Base-by-base conservation (phyloP, 2,797 vertebrate species). In the Ara ararauna region DNA sequence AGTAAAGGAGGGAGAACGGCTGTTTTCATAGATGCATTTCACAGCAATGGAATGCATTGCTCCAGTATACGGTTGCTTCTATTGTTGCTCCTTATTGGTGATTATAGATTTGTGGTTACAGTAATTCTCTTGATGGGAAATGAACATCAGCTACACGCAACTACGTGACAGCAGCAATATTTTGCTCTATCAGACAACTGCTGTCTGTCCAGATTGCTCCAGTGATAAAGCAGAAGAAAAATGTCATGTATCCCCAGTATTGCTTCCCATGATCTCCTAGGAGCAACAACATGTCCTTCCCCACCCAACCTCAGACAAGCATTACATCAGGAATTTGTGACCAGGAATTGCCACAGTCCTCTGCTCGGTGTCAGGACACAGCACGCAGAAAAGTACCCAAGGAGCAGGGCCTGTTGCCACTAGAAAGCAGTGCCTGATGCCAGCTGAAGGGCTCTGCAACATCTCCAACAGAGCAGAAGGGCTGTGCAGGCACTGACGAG, bases 261-360 rank as follows among this genome's bases (percentile, higher is more conserved):
- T 1, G 3, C 40, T 70, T 47, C 54, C 3, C 1, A 44, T 84
- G 60, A 51, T 70, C 74, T 88, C 67, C 50, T 50, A 74, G 70
- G 73, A 68, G 7, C 0, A 0, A 30, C 0, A 0, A 26, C 0
- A 1, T 29, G 30, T 51, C 34, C 56, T 67, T 30, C 65, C 22
- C 40, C 20, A 42, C 7, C 15, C 4, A 5, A 67, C 29, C 61
- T 48, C 56, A 62, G 60, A 27, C 56, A 38, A 76, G 30, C 5
- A 1, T 27, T 22, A 30, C 0, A 0, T 53, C 0, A 5, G 27
- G 44, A 50, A 11, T 89, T 40, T 87, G 23, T 44, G 65, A 80
- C 16, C 26, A 70, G 85, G 68, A 85, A 45, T 42, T 76, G 20
- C 13, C 42, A 3, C 34, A 42, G 50, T 27, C 65, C 30, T 44